A percentile compares a stretch with the other conserved stretches of the same genome.
phyloP scores from a whole-genome alignment of 2,113 vertebrate species.

The Loxodonta africana region DNA sequence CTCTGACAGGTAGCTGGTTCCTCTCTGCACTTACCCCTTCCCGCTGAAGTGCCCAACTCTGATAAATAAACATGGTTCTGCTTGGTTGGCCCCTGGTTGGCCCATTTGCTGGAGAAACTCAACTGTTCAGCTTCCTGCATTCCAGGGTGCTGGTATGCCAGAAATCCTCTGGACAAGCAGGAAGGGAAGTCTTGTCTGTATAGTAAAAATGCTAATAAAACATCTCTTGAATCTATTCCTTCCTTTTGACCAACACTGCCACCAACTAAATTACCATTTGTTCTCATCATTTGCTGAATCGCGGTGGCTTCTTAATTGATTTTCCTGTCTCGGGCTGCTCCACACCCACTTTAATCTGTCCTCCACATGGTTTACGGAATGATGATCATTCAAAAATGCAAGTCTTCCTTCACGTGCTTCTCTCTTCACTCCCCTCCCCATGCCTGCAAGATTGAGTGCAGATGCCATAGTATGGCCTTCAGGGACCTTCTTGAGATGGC shows the following conservation, averaged over 20 bases:
- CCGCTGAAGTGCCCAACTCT: not conserved
- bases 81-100: not conserved
- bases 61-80: not conserved
- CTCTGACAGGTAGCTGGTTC: not conserved
- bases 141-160: constrained; percentile 71
- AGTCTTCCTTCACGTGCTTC: constrained; percentile 36
- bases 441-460: not conserved
- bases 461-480: not conserved
- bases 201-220: constrained; percentile 75
- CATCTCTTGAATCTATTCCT: constrained; percentile 60
- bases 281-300: constrained; percentile 71
- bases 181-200: constrained; percentile 72
- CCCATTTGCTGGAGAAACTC: not conserved
- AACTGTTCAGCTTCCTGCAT: constrained; percentile 65
- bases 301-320: constrained; percentile 60
- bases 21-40: not conserved
- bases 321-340: constrained; percentile 69
- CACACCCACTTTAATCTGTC: constrained; percentile 77
- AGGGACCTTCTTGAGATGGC: constrained; percentile 26
- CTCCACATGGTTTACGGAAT: constrained; percentile 65
- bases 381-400: constrained; percentile 59
- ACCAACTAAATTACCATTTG: constrained; percentile 74
- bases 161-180: constrained; percentile 56
- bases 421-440: constrained; percentile 1
- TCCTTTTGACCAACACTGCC: constrained; percentile 61